Evolutionary conservation across 2,113 vertebrate species (phyloP).

Genomic region (Tenrec ecaudatus): DNA sequence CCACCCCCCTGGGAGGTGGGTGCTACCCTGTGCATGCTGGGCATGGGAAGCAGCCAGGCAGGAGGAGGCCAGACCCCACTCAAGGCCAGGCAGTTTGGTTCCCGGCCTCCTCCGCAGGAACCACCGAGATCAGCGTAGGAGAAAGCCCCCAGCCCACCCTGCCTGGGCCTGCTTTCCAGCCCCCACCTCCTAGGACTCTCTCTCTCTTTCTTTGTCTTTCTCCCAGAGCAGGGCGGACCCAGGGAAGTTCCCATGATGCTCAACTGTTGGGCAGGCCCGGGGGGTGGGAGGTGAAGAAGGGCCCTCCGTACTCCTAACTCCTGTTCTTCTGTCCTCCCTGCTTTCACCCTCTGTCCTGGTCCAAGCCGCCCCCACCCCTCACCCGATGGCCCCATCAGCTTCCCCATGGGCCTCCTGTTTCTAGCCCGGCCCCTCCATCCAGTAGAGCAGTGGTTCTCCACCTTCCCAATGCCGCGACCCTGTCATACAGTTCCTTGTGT

Average conservation of each 20-base stretch:
- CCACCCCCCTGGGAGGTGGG: not conserved
- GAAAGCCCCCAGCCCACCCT: not conserved
- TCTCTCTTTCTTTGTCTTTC: not conserved
- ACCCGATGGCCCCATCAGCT: not conserved
- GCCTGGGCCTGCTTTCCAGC: not conserved
- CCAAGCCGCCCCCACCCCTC: not conserved
- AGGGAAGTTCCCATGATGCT: not conserved
- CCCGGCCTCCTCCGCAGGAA: not conserved
- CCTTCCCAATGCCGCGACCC: no score
- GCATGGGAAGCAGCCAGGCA: not conserved
- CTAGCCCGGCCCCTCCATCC: not conserved
- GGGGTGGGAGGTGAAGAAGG: not conserved
- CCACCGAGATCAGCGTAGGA: not conserved
- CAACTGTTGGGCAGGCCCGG: not conserved
- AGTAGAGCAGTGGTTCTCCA: no score
- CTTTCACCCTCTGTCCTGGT: not conserved
- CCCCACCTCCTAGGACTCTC: not conserved
- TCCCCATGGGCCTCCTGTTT: not conserved
- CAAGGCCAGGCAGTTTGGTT: not conserved
- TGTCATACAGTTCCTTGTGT: no score
- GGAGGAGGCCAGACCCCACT: not conserved
- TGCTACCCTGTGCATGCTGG: not conserved
- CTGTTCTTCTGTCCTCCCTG: not conserved
- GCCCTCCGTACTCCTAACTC: not conserved
- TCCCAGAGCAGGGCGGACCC: not conserved